These are phyloP conservation scores for Nyleta sp. DNA, from an alignment of 2,888 invertebrate species.

Conservation along the genomic window DNA sequence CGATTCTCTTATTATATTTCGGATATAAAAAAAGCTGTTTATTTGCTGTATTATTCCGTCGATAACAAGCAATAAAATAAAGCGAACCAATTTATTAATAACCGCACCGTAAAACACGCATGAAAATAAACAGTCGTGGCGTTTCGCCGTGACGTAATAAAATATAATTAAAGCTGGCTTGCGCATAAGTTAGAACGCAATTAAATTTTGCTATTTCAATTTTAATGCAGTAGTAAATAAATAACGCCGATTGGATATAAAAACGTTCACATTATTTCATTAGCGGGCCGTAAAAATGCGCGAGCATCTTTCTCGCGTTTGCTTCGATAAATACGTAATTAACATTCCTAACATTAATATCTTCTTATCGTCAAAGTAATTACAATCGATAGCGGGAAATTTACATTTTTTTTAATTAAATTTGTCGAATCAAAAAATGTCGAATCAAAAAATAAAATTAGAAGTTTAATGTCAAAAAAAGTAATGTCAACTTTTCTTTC, in stretches of 20 bases:
- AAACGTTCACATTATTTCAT: constrained; percentile 50
- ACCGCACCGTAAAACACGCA: constrained; percentile 14
- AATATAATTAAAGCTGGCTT: constrained; percentile 54
- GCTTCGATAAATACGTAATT: constrained; percentile 38
- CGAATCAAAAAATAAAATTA: no score
- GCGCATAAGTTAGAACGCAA: constrained; percentile 38
- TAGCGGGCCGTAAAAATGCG: constrained; percentile 37
- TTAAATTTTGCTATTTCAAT: constrained; percentile 58
- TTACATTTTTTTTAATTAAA: not conserved
- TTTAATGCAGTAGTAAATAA: constrained; percentile 39
- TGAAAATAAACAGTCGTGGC: constrained; percentile 32
- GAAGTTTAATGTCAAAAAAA: no score
- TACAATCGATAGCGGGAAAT: not conserved
- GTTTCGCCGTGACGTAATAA: constrained; percentile 34
- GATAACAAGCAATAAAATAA: constrained; percentile 38
- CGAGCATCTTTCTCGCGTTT: constrained; percentile 14
- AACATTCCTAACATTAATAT: constrained; percentile 32
- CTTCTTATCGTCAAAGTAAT: constrained; percentile 2
- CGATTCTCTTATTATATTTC: not conserved
- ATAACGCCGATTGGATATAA: constrained; percentile 41
- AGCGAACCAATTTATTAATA: constrained; percentile 51
- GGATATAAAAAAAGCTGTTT: not conserved
- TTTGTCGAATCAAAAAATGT: no score
- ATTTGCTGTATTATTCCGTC: not conserved
- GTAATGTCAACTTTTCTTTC: no score